A percentile compares a stretch with the other conserved stretches of the same genome.
Conservation (phyloP, 2,797 vertebrate genomes). For the Rhinella marina region DNA sequence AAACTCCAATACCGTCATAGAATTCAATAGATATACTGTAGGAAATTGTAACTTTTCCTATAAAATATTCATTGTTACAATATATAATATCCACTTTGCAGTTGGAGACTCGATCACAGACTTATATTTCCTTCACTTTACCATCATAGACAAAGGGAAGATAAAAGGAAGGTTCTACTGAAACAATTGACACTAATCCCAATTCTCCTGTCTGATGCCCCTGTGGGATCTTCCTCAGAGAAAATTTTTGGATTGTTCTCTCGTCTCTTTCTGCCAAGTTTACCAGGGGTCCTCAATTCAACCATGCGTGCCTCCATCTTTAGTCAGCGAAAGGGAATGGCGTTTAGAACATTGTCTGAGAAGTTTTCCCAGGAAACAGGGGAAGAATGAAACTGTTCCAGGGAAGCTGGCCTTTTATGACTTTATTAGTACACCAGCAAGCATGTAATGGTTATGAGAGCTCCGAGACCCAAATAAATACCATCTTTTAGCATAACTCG, state of each 20-base stretch:
- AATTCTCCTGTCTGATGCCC: conserved; percentile 37
- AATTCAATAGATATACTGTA: too few relatives aligned
- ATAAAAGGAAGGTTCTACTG: conserved; percentile 50
- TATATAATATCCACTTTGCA: background rate
- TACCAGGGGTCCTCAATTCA: conserved; percentile 55
- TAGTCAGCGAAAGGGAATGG: conserved; percentile 57
- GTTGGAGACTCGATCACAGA: background rate
- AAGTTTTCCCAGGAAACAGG: conserved; percentile 63
- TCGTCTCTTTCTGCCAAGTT: conserved; percentile 59
- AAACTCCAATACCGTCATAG: too few relatives aligned
- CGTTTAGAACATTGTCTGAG: conserved; percentile 67
- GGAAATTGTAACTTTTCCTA: background rate
- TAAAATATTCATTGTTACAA: background rate
- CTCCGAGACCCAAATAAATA: conserved; percentile 66
- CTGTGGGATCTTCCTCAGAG: conserved; percentile 15
- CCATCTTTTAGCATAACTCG: conserved; percentile 64
- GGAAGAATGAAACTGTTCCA: conserved; percentile 71
- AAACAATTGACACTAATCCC: background rate
- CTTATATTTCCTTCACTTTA: conserved; percentile 14
- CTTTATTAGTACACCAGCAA: conserved; percentile 68
- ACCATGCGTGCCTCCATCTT: conserved; percentile 62
- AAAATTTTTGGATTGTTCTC: background rate
- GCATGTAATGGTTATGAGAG: conserved; percentile 68
- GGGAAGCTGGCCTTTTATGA: conserved; percentile 62
- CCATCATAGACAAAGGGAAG: conserved; percentile 25